Percentiles rank a stretch among this genome's conserved stretches.
Conservation (phyloP, 2,797 vertebrate species). For the Phaenicophaeus curvirostris region DNA sequence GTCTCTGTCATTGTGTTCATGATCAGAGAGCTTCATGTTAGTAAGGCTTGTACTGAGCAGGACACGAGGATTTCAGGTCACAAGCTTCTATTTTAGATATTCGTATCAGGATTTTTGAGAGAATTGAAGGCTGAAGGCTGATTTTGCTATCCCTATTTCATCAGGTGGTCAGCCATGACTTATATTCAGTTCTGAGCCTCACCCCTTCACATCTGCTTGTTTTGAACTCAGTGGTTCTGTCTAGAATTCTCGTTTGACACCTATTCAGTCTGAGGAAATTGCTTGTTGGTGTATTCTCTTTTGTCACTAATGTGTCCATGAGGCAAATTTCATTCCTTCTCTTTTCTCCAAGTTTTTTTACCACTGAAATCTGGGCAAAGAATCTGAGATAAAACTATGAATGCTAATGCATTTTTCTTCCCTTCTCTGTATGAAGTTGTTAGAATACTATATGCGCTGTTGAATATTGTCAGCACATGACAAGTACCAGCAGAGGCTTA, state of each 20-base stretch:
- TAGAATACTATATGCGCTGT: background rate
- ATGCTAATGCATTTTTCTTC: background rate
- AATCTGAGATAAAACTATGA: slow-evolving; percentile 8
- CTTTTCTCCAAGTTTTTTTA: background rate
- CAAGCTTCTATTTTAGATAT: background rate
- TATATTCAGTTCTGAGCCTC: background rate
- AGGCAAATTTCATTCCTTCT: background rate
- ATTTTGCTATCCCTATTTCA: slow-evolving; percentile 37
- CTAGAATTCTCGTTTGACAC: slow-evolving; percentile 44
- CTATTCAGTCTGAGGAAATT: slow-evolving; percentile 47
- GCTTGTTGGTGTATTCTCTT: slow-evolving; percentile 28
- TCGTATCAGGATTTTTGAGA: background rate
- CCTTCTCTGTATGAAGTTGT: background rate
- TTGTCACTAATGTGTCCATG: slow-evolving; percentile 16
- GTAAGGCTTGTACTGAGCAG: background rate
- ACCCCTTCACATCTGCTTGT: slow-evolving; percentile 27
- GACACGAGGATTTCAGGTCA: background rate
- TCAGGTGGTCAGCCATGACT: background rate
- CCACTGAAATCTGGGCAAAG: background rate
- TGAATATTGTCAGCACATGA: slow-evolving; percentile 31
- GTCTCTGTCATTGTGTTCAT: background rate
- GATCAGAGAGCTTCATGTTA: background rate
- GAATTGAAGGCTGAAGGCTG: background rate
- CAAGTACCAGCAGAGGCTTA: slow-evolving; percentile 10
- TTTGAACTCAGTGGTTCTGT: background rate